Conservation (phyloP, 1,140 invertebrate genomes). For the Thaumetopoea pityocampa region DNA sequence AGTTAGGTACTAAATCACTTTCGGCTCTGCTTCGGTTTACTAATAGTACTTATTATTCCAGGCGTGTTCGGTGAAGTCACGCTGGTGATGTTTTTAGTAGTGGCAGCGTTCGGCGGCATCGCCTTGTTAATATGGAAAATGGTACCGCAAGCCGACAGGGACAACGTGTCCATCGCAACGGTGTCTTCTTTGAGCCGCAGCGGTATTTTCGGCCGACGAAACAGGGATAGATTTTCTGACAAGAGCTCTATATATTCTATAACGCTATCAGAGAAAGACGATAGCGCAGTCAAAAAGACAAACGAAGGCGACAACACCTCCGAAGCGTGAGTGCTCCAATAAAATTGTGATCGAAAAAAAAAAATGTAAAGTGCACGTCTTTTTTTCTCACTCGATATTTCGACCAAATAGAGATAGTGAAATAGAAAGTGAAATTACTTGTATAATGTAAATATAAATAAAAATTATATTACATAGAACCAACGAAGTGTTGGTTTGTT, state of each 20-base stretch:
- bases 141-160: slow-evolving; percentile 55
- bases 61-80: slow-evolving; percentile 62
- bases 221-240: slow-evolving; percentile 63
- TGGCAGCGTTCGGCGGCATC: slow-evolving; percentile 67
- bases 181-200: slow-evolving; percentile 51
- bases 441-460: too few species aligned
- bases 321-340: slow-evolving; percentile 50
- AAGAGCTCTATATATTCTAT: slow-evolving; percentile 70
- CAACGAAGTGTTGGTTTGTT: too few species aligned
- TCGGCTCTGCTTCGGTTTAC: too few species aligned
- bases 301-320: slow-evolving; percentile 65
- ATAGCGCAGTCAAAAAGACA: slow-evolving; percentile 48
- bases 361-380: slow-evolving; percentile 14
- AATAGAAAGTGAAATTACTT: too few species aligned
- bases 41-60: slow-evolving; percentile 31
- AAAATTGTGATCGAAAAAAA: slow-evolving; percentile 13
- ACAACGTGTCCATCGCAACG: slow-evolving; percentile 54
- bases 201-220: slow-evolving; percentile 53
- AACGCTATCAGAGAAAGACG: slow-evolving; percentile 67
- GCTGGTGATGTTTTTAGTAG: slow-evolving; percentile 67
- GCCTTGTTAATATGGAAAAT: slow-evolving; percentile 69
- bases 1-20: too few species aligned
- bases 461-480: too few species aligned
- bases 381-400: slow-evolving; percentile 12
- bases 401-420: slow-evolving; percentile 1